Conservation (phyloP, 2,113 vertebrate species). For the Platysternon megacephalum region DNA sequence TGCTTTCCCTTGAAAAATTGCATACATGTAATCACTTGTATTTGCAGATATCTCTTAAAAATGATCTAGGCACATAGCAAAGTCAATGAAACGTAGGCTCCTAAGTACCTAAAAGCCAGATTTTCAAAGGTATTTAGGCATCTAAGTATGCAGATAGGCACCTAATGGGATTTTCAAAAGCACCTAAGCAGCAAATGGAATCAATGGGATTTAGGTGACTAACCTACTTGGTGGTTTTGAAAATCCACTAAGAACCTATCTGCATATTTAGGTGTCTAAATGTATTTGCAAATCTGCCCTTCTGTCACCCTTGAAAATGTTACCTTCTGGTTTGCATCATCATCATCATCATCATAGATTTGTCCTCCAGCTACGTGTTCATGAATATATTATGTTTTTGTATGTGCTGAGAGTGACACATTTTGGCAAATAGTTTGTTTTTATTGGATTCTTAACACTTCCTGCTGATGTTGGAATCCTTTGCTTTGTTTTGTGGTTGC, state of each 20-base stretch:
- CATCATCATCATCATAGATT: not conserved
- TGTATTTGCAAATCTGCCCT: not conserved
- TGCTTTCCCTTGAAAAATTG: not conserved
- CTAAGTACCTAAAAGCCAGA: too few species aligned
- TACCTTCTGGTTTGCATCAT: not conserved
- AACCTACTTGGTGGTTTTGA: not conserved
- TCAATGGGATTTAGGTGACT: not conserved
- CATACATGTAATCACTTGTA: not conserved
- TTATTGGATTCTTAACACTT: not conserved
- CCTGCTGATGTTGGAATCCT: not conserved
- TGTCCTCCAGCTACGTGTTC: not conserved
- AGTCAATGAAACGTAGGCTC: too few species aligned
- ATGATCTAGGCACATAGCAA: not conserved
- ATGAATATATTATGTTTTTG: accelerated
- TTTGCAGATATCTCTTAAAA: not conserved
- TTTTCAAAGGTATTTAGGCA: too few species aligned
- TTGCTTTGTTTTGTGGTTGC: not conserved
- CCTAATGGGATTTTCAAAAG: too few species aligned
- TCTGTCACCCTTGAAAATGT: not conserved
- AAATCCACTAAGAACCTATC: not conserved
- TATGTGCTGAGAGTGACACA: not conserved
- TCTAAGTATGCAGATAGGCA: too few species aligned
- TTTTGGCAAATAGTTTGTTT: not conserved
- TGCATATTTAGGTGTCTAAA: not conserved
- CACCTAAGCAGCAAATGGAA: too few species aligned